Conservation (phyloP, 2,797 vertebrate species). For the Glyptemys insculpta region DNA sequence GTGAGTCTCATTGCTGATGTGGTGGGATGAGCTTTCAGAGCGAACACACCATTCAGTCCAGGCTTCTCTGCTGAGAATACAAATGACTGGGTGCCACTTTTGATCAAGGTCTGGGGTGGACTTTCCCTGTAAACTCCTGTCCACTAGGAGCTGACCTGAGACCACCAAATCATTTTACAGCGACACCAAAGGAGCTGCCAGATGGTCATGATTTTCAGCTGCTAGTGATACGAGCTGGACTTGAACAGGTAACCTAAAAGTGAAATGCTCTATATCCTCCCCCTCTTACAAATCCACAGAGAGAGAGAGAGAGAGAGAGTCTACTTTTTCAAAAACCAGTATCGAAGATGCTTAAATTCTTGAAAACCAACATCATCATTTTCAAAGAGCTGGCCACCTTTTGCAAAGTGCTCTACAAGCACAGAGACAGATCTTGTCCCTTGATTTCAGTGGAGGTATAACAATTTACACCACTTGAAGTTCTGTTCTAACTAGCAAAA, state of each 20-base stretch:
- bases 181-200: background rate
- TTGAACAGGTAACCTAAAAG: fast-evolving
- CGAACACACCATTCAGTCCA: fast-evolving
- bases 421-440: background rate
- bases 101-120: background rate
- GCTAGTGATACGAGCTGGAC: background rate
- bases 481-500: background rate
- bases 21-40: background rate
- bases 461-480: background rate
- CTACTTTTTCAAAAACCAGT: background rate
- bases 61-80: fast-evolving
- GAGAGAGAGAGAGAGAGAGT: background rate
- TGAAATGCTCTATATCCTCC: background rate
- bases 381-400: background rate
- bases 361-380: background rate
- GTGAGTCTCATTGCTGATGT: background rate
- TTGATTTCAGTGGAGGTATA: background rate
- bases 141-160: background rate
- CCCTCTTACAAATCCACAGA: background rate
- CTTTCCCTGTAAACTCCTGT: background rate
- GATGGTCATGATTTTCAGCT: background rate
- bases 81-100: background rate
- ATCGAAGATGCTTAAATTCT: background rate
- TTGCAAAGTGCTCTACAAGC: background rate
- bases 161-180: fast-evolving